Conservation (phyloP, 2,888 invertebrate species). For the Cylloceria caligata region DNA sequence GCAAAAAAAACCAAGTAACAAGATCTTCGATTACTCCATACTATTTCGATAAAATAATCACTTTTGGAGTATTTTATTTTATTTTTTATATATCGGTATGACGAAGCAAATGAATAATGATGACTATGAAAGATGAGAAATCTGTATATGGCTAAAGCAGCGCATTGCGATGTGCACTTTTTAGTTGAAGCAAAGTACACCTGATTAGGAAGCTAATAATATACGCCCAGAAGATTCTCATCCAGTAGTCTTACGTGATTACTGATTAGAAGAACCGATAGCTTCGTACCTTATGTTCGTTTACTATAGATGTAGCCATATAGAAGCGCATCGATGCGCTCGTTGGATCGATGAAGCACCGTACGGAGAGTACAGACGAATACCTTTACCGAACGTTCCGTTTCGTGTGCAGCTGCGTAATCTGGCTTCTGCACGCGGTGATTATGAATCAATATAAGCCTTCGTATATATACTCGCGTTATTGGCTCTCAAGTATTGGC, state of each 20-base stretch:
- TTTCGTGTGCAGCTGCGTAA: conserved; percentile 34
- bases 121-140: not conserved
- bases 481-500: conserved; percentile 45
- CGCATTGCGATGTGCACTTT: not conserved
- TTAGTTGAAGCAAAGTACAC: conserved; percentile 34
- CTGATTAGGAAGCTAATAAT: conserved; percentile 63
- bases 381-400: conserved; percentile 22
- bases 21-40: too few species aligned
- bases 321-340: conserved; percentile 28
- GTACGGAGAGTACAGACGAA: not conserved
- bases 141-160: not conserved
- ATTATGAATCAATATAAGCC: conserved; percentile 65
- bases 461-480: conserved; percentile 13
- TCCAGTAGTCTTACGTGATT: conserved; percentile 57
- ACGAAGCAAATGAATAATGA: not conserved
- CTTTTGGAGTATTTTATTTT: not conserved
- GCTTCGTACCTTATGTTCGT: conserved; percentile 34
- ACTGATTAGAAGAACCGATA: conserved; percentile 61
- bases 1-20: too few species aligned
- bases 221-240: conserved; percentile 52
- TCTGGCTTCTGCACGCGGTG: conserved; percentile 36
- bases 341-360: not conserved
- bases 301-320: not conserved
- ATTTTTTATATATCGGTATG: not conserved
- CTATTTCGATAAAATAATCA: not conserved